phyloP scores from a whole-genome alignment of 2,888 invertebrate species.

The Melipona beecheii region DNA sequence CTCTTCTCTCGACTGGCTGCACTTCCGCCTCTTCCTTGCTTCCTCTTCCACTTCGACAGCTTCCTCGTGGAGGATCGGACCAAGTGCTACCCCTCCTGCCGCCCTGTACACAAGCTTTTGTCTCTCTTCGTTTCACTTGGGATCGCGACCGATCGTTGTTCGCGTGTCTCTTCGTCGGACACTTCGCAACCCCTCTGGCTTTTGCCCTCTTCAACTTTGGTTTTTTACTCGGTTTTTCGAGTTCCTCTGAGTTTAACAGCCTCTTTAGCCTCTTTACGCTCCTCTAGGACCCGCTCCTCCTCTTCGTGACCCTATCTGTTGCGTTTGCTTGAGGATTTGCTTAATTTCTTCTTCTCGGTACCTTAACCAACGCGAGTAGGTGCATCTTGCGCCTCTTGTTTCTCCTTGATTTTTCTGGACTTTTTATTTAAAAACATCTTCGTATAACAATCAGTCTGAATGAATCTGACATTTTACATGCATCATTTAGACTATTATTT shows the following conservation, averaged over 20 bases:
- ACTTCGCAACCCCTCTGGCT: neutral
- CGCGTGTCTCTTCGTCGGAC: conserved; percentile 25
- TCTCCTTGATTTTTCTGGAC: neutral
- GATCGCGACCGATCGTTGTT: conserved; percentile 20
- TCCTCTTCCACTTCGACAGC: conserved; percentile 30
- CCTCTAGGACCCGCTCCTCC: neutral
- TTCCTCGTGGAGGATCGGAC: conserved; percentile 2
- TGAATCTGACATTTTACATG: too few relatives aligned
- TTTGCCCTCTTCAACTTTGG: neutral
- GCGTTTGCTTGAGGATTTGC: conserved; percentile 5
- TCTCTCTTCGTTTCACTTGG: conserved; percentile 34
- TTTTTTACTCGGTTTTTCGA: conserved; percentile 2
- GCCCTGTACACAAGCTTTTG: neutral
- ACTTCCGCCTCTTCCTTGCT: conserved; percentile 40
- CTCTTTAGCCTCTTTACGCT: conserved; percentile 14
- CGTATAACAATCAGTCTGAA: too few relatives aligned
- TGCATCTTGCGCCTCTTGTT: too few relatives aligned
- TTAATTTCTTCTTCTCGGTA: neutral
- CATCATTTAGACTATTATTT: too few relatives aligned
- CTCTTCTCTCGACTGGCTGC: conserved; percentile 35
- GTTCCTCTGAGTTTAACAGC: neutral
- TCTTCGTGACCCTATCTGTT: conserved; percentile 22
- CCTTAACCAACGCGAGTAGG: too few relatives aligned
- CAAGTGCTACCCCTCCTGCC: conserved; percentile 13
- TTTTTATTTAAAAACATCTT: too few relatives aligned